Evolutionary conservation across 1,140 invertebrate genomes (phyloP).

Genomic region (Meloidogyne chitwoodi): DNA sequence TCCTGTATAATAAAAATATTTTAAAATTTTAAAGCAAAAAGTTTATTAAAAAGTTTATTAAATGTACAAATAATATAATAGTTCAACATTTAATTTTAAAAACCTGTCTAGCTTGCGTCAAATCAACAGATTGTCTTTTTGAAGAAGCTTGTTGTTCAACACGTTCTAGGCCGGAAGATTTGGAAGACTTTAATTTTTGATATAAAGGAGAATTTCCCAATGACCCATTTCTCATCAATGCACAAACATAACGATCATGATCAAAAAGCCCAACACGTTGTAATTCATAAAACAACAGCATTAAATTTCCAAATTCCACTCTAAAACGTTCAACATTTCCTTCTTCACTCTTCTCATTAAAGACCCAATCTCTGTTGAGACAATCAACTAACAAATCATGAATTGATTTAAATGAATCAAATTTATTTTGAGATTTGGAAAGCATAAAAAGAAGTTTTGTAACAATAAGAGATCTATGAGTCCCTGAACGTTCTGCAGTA

Average conservation of each 20-base stretch:
- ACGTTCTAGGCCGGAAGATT: not conserved
- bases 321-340: constrained; percentile 17
- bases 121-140: not conserved
- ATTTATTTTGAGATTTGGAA: not conserved
- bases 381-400: constrained; percentile 43
- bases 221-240: constrained; percentile 30
- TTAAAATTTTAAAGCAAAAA: not conserved
- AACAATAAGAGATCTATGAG: constrained; percentile 42
- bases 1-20: constrained; percentile 6
- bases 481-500: constrained; percentile 38
- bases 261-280: constrained; percentile 32
- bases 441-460: constrained; percentile 12
- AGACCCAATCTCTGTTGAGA: constrained; percentile 27
- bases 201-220: constrained; percentile 11
- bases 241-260: constrained; percentile 41
- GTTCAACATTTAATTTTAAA: not conserved
- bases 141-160: not conserved
- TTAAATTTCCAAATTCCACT: constrained; percentile 39
- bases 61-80: no score
- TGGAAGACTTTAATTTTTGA: not conserved
- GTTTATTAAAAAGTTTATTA: no score
- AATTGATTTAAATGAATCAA: constrained; percentile 20
- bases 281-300: constrained; percentile 37
- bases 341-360: constrained; percentile 25
- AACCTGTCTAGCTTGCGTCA: not conserved